Evolutionary conservation across 2,113 vertebrate genomes (phyloP), one percentile per base, ranked within the genome.

Genomic region (Sigmodon hispidus): DNA sequence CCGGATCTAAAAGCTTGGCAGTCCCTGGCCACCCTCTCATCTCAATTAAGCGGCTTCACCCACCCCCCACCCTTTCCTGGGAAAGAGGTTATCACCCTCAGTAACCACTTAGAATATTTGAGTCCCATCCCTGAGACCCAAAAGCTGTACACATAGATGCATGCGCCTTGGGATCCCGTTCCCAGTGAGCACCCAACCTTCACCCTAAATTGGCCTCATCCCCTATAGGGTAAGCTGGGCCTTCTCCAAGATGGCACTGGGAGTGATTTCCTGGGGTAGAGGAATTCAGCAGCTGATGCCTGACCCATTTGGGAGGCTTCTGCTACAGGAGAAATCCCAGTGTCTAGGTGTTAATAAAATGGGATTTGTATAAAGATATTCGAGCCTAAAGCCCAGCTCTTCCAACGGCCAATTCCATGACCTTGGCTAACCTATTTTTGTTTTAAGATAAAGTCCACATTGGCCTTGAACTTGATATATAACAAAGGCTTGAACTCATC

Each of bases 1-100:
- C 93, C 19, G 72, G 95, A 94, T 95, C 96, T 91, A 85, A 63
- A 76, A 29, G 70, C 90, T 55, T 57, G 59, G 92, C 57, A 65
- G 70, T 63, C 79, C 61, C 93, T 79, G 91, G 87, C 90, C 45
- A 2, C 50, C 63, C 72, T 52, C 52, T 75, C 76, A 3, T 36
- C 90, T 83, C 89, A 65, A 55, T 70, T 57, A 84, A 55, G 67
- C 34, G 50, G 92, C 85, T 48, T 61, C 48, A 0, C 67, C 40
- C 8, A 17, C 84, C 92, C 96, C 80, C 73, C 83, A 61, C 12
- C 36, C 13, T 57, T 80, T 67, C 84, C 93, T 43, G 15, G 21
- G 52, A 61, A 90, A 85, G 69, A 88, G 65, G n/a, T 61, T 57
- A 70, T 61, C 61, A 70, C 80, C 77, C 84, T 50, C 45, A 2